phyloP scores from a whole-genome alignment of 2,888 invertebrate species.

The Lymantria monacha region DNA sequence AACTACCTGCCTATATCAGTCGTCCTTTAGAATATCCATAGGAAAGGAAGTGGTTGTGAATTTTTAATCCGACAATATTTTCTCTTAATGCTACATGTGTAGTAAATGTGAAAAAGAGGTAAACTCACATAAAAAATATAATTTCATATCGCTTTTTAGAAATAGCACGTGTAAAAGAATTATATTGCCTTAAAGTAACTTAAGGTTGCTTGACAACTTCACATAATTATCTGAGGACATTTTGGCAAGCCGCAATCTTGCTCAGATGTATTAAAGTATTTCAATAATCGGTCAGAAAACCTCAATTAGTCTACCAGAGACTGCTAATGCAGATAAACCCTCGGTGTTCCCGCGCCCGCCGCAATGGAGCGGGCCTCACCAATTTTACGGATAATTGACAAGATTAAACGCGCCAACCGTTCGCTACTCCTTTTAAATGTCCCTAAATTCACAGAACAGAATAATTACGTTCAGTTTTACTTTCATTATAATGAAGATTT shows the following conservation, averaged over 20 bases:
- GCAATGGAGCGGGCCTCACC: conserved; percentile 33
- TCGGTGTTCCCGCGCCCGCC: conserved; percentile 35
- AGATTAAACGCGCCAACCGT: conserved; percentile 60
- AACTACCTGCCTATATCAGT: no score
- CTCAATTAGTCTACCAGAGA: conserved; percentile 14
- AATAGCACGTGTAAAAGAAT: neutral
- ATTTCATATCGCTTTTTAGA: no score
- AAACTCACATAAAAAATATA: no score
- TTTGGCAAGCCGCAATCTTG: neutral
- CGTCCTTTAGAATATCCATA: no score
- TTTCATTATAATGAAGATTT: conserved; percentile 57
- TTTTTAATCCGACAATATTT: no score
- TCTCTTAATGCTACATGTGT: no score
- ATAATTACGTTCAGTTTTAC: conserved; percentile 58
- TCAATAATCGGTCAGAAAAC: neutral
- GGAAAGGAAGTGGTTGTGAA: no score
- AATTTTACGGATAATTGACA: conserved; percentile 67
- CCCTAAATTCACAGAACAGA: conserved; percentile 51
- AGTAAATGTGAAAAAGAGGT: no score
- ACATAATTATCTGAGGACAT: neutral
- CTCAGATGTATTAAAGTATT: neutral
- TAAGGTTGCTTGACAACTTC: neutral
- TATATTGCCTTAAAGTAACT: neutral
- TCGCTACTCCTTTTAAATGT: conserved; percentile 52
- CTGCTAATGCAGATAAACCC: conserved; percentile 35